These are phyloP conservation scores for Anguilla anguilla DNA, from an alignment of 2,797 vertebrate genomes.

Conservation along the genomic window DNA sequence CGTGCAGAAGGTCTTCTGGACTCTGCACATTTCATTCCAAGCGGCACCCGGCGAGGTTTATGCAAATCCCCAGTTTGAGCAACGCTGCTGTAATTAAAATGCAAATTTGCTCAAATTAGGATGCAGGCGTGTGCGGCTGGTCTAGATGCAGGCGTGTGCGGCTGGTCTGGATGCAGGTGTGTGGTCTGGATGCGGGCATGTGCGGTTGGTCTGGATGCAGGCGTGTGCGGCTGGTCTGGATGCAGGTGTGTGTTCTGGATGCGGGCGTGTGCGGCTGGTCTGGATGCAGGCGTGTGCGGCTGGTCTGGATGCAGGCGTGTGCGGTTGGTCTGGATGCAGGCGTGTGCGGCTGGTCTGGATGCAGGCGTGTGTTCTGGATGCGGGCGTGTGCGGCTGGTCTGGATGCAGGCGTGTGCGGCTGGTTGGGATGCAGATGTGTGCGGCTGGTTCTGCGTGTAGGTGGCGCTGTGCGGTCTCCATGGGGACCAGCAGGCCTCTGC, in stretches of 20 bases:
- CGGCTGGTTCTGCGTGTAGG: slow-evolving; percentile 23
- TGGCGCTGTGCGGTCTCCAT: slow-evolving; percentile 42
- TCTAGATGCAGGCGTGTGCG: slow-evolving; percentile 36
- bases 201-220: slow-evolving; percentile 23
- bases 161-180: neutral
- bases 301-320: too few relatives aligned
- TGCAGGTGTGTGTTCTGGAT: too few relatives aligned
- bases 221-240: neutral
- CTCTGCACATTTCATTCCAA: neutral
- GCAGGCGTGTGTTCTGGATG: too few relatives aligned
- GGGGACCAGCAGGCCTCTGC: slow-evolving; percentile 32
- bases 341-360: neutral
- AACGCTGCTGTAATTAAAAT: slow-evolving; percentile 51
- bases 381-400: too few relatives aligned
- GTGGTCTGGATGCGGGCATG: too few relatives aligned
- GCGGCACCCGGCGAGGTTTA: neutral
- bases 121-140: slow-evolving; percentile 42
- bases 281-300: slow-evolving; percentile 33
- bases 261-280: too few relatives aligned
- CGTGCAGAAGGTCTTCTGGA: neutral
- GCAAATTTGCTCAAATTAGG: slow-evolving; percentile 49
- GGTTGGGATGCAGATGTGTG: too few relatives aligned
- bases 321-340: slow-evolving; percentile 22
- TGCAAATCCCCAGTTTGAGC: neutral
- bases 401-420: too few relatives aligned